Evolutionary conservation across 2,888 invertebrate species (phyloP).

Genomic region (Rhimphoctona megacephalus): DNA sequence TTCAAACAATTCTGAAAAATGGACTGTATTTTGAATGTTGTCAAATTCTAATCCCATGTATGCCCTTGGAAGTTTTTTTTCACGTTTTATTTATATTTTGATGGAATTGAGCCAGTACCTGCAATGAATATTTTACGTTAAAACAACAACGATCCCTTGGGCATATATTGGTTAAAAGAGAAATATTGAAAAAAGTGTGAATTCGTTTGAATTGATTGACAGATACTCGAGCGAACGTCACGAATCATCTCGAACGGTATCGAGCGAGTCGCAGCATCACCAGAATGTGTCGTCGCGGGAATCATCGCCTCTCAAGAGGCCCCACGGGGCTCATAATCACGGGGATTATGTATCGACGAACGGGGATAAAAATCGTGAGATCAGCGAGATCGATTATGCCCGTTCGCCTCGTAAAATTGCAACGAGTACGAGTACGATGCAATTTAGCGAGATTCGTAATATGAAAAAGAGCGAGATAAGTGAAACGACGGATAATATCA

Average conservation of each 20-base stretch:
- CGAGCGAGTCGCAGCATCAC: conserved; percentile 73
- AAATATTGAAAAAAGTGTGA: conserved; percentile 6
- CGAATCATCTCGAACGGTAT: conserved; percentile 75
- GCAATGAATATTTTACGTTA: not conserved
- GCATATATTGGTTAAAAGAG: not conserved
- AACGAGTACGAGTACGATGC: conserved; percentile 86
- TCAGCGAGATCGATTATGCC: conserved; percentile 62
- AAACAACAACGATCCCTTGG: not conserved
- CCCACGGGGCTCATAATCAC: conserved; percentile 63
- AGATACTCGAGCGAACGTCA: conserved; percentile 80
- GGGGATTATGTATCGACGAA: conserved; percentile 69
- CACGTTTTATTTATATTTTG: too few species aligned
- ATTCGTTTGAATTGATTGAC: conserved; percentile 60
- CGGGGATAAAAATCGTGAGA: conserved; percentile 67
- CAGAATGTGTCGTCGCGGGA: conserved; percentile 77
- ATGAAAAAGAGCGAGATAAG: conserved; percentile 91
- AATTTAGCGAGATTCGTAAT: conserved; percentile 90
- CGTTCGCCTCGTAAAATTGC: conserved; percentile 60
- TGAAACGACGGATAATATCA: conserved; percentile 88
- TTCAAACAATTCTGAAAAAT: not conserved
- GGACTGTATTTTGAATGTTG: not conserved
- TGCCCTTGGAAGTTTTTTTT: not conserved
- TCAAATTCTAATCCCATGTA: not conserved
- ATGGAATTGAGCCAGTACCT: too few species aligned
- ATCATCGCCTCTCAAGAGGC: conserved; percentile 74